A percentile compares a stretch with the other conserved stretches of the same genome.
Evolutionary conservation across 2,113 vertebrate species (phyloP).

Genomic region (Oreochromis aureus): DNA sequence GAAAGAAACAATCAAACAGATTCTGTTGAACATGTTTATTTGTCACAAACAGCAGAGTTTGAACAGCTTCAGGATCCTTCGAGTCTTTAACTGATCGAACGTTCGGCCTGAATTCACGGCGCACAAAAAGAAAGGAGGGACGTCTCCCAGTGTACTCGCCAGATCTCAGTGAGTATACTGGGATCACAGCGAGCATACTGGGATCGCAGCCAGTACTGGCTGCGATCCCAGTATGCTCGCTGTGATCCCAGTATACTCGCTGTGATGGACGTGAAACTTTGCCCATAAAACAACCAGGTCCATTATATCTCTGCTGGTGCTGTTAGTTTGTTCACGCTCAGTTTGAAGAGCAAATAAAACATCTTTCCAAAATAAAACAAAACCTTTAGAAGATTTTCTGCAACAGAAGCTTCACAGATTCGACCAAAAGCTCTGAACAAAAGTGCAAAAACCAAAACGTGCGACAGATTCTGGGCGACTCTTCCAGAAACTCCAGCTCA

Average conservation of each 20-base stretch:
- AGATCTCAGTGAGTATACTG: accelerated
- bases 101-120: no score
- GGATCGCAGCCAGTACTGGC: no score
- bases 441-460: background rate
- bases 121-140: background rate
- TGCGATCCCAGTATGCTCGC: accelerated
- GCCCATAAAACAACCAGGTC: background rate
- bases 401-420: background rate
- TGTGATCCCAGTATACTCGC: no score
- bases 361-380: accelerated
- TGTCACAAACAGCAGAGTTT: background rate
- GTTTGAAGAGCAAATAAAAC: background rate
- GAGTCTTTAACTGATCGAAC: background rate
- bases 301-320: background rate
- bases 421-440: background rate
- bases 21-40: background rate
- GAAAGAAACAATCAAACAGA: accelerated
- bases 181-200: accelerated
- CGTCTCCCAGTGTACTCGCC: accelerated
- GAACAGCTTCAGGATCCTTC: background rate
- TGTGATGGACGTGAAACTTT: accelerated
- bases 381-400: background rate
- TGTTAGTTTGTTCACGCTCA: accelerated
- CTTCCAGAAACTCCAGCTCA: background rate
- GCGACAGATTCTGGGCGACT: background rate